Evolutionary conservation across 1,140 invertebrate species (phyloP), one percentile per base, ranked within the genome.

Genomic region (Drosophila saltans): DNA sequence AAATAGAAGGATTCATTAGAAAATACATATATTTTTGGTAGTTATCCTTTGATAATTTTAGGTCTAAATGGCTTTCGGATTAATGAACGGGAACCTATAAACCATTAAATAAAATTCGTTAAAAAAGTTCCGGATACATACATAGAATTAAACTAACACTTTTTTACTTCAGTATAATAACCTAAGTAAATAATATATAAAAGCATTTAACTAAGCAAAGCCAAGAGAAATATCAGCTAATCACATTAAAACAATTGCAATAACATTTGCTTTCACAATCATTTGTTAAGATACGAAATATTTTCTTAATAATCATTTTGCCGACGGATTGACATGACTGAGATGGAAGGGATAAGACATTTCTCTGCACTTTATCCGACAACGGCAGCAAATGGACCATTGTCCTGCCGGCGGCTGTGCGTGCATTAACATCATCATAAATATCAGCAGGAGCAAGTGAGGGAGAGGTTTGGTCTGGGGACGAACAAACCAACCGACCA

Each of bases 401-500:
- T 26, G 21, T 52, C 74, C 66, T 59, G 30, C 0, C 52, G 66
- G 66, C 59, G 61, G 48, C 59, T 68, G 71, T 69, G 68, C 63
- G 58, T 77, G 69, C 63, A 56, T 40, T 24, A n/a, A 21, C 56
- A 24, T 41, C 6, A 60, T 66, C 28, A 48, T 41, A 63, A 72
- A 58, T 52, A 57, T 56, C 30, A 40, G 58, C 33, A 28, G 59
- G 30, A 59, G 55, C 10, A 61, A 39, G 28, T 45, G 30, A 39
- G 11, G 16, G 16, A 26, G 10, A 16, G 5, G 48, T 39, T 40
- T 11, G 45, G 59, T 30, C 45, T 21, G 57, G 9, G 60, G 48
- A 30, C 45, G 8, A 52, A 8, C 8, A 24, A 52, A 52, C 2
- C 40, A 39, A 55, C 10, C 69, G 89, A 91, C 88, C 89, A 91